Conservation (phyloP, 2,797 vertebrate species). For the Micromesistius poutassou region DNA sequence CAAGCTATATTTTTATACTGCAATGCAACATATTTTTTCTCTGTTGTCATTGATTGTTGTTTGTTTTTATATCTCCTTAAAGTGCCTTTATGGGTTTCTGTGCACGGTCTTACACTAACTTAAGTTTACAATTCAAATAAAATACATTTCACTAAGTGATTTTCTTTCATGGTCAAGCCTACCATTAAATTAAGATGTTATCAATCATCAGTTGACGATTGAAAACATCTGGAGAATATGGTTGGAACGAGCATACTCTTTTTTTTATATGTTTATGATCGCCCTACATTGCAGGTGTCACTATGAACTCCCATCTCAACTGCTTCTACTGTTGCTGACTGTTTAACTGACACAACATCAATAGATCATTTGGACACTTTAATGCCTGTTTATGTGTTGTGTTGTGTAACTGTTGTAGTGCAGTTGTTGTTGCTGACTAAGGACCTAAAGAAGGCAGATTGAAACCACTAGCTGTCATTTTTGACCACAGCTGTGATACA, state of each 20-base stretch:
- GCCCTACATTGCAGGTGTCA: not conserved
- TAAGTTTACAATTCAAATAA: not conserved
- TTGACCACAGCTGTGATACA: not conserved
- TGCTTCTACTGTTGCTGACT: not conserved
- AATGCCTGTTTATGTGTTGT: not conserved
- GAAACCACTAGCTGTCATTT: not conserved
- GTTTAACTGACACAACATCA: no score
- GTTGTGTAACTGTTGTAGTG: no score
- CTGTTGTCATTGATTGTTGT: not conserved
- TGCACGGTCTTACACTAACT: not conserved
- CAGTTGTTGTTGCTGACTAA: no score
- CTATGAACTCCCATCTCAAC: not conserved
- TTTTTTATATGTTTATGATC: no score
- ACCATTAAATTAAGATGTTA: no score
- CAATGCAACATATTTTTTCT: not conserved
- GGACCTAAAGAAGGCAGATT: not conserved
- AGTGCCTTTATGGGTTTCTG: not conserved
- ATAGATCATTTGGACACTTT: not conserved
- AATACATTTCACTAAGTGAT: not conserved
- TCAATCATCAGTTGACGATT: not conserved
- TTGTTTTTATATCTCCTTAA: not conserved
- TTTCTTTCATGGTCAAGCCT: not conserved
- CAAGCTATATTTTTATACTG: no score
- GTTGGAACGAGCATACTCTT: no score
- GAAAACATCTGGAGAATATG: not conserved